Base-by-base conservation (phyloP, 2,113 vertebrate species). In the Macaca nemestrina region DNA sequence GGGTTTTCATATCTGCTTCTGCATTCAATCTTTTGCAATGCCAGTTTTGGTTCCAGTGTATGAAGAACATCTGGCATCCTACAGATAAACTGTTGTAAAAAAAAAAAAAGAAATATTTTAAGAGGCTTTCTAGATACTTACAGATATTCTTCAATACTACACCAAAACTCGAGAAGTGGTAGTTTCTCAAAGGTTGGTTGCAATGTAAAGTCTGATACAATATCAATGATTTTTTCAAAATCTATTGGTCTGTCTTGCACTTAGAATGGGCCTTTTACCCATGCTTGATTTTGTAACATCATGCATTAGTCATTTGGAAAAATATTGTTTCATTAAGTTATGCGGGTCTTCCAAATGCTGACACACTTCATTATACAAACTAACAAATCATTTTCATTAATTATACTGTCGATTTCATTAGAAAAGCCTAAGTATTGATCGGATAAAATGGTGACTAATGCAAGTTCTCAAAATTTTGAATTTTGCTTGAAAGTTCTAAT, bases 1-100 rank as follows among this genome's bases (percentile, higher is more conserved):
- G 25, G 16, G 52, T 97, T 91, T 88, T 92, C 83, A 17, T 45
- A 80, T 79, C 84, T 89, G 92, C 38, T 82, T 78, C 75, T 93
- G 35, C 55, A 80, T 75, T 73, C 8, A 57, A 45, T n/a, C 70
- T 93, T 32, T 59, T 90, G 16, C 1, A 92, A 43, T 82, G 40
- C 70, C n/a, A 78, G 35, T 40, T 93, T 75, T 85, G 59, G 32
- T 48, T 93, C 38, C 61, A 73, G 59, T 50, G 83, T 61, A 82
- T 12, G 40, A 83, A 96, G 78, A 81, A 93, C 97, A 92, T 38
- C 43, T 81, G 50, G 35, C 30, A 30, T 92, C 52, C 9, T 55
- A 83, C 30, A 79, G 68, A 68, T 79, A 79, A 1, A 23, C 20
- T 83, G 17, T 72, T 97, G 4, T 30, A 75, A 86, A 91, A 88